These are phyloP conservation scores for Brachionus plicatilis DNA, from an alignment of 1,140 invertebrate species.

Conservation along the genomic window DNA sequence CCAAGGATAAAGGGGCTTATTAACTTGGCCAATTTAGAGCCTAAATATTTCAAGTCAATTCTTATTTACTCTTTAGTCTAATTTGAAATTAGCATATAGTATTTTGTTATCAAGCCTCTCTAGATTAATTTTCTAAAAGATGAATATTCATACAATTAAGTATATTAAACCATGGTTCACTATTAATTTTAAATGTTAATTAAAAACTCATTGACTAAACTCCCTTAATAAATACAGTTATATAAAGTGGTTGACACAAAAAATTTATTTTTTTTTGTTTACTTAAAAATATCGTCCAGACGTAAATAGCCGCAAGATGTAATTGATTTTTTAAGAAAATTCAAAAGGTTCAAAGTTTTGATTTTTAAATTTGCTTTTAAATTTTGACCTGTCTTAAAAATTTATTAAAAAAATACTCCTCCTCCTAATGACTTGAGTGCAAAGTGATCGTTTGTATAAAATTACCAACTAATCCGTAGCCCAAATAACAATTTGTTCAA, in stretches of 20 bases:
- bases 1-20: not conserved
- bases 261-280: not conserved
- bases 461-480: not conserved
- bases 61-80: conserved; percentile 28
- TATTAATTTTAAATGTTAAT: conserved; percentile 22
- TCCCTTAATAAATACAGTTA: conserved; percentile 15
- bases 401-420: not conserved
- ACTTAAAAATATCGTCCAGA: not conserved
- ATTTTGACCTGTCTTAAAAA: not conserved
- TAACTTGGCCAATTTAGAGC: not conserved
- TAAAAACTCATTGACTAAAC: conserved; percentile 4
- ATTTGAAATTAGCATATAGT: conserved; percentile 4
- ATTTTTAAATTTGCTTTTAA: not conserved
- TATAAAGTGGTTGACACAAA: not conserved
- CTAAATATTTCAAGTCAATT: not conserved
- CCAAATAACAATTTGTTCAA: not conserved
- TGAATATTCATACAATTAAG: not conserved
- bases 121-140: conserved; percentile 31
- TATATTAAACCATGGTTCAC: not conserved
- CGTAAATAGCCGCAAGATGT: not conserved
- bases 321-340: not conserved
- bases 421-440: not conserved
- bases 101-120: not conserved
- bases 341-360: not conserved
- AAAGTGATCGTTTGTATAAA: not conserved